These are phyloP conservation scores for Haliclona indistincta DNA, from an alignment of 37 sponge, comb jelly and placozoan species.

Conservation along the genomic window DNA sequence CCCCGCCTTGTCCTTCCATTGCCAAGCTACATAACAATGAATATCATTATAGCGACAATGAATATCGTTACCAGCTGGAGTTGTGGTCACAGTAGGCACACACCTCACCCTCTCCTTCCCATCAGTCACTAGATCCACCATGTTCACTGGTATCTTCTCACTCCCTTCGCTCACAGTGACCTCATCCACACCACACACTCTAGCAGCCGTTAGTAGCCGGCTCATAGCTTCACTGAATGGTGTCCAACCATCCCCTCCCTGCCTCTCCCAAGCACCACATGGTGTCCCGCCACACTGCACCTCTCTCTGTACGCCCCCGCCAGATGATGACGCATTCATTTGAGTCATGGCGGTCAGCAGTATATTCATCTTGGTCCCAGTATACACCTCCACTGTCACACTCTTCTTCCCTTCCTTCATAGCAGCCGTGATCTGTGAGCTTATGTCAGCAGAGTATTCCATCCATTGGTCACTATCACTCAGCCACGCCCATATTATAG, in stretches of 20 bases:
- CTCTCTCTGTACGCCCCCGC: constrained; percentile 63
- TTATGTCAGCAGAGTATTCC: no score
- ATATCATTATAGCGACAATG: no score
- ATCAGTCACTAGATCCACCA: constrained; percentile 37
- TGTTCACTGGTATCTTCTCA: constrained; percentile 14
- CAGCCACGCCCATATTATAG: no score
- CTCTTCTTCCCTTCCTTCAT: not conserved
- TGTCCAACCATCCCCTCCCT: constrained; percentile 50
- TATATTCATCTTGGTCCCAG: constrained; percentile 34
- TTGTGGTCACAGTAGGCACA: constrained; percentile 6
- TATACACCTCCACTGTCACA: constrained; percentile 17
- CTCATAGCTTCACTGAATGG: constrained; percentile 15
- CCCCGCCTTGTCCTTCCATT: constrained; percentile 61
- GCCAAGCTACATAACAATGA: constrained; percentile 42
- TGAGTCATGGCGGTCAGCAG: constrained; percentile 62
- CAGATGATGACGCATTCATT: constrained; percentile 53
- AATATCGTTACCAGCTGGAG: not conserved
- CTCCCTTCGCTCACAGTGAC: not conserved
- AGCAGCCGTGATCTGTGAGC: constrained; percentile 34
- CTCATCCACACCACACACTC: constrained; percentile 25
- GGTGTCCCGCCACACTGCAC: constrained; percentile 33
- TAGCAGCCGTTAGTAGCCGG: constrained; percentile 47
- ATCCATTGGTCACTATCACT: no score
- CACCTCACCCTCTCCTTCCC: constrained; percentile 36
- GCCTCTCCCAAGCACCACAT: constrained; percentile 64